Conservation (phyloP, 2,888 invertebrate genomes). For the Linnaemya vulpina region DNA sequence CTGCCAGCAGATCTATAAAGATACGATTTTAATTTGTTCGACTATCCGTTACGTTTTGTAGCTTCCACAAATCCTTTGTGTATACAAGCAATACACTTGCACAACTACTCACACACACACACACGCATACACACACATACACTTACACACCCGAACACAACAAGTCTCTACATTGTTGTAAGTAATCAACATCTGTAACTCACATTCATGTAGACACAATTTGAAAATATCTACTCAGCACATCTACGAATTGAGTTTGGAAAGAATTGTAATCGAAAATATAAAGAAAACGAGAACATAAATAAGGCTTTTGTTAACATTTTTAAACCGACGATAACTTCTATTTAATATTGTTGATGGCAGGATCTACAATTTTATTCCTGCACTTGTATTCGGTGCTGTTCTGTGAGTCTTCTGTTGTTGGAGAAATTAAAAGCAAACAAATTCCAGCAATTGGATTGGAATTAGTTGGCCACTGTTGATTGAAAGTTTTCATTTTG, state of each 20-base stretch:
- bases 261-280: constrained; percentile 39
- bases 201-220: constrained; percentile 13
- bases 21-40: constrained; percentile 72
- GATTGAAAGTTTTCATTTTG: too few species aligned
- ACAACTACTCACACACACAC: constrained; percentile 16
- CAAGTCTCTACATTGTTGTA: constrained; percentile 61
- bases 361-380: background rate
- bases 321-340: constrained; percentile 57
- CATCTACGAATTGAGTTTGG: constrained; percentile 13
- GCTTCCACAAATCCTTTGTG: constrained; percentile 73
- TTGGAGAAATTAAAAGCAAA: constrained; percentile 39
- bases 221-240: background rate
- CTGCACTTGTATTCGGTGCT: background rate
- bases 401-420: background rate
- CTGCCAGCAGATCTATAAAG: constrained; percentile 65
- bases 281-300: constrained; percentile 50
- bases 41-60: constrained; percentile 72
- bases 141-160: background rate
- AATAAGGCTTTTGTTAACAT: constrained; percentile 65
- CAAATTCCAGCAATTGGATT: background rate
- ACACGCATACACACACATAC: background rate
- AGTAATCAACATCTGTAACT: constrained; percentile 72
- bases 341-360: constrained; percentile 40
- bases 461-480: background rate
- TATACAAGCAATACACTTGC: constrained; percentile 53